Evolutionary conservation across 2,797 vertebrate species (phyloP), one percentile per base, ranked within the genome.

Genomic region (Pogoniulus pusillus): DNA sequence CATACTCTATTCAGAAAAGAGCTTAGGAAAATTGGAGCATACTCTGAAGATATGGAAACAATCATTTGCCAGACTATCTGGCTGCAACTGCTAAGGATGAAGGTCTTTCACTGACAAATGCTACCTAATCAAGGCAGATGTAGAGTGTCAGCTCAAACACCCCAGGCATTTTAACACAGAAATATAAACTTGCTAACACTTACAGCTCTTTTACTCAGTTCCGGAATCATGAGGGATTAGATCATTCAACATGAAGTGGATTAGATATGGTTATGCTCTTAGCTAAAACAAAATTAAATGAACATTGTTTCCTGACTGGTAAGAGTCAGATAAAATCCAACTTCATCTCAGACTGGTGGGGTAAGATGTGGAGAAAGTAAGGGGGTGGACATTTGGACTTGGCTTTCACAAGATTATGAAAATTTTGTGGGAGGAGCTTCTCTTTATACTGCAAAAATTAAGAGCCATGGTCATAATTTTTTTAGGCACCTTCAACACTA

Each of bases 141-240:
- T 43, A 82, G 43, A 63, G 20, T 17, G 35, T 65, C 69, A 91
- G 53, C 53, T 92, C 76, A 91, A 69, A 30, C 26, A 84, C 45
- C 19, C 19, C 17, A 82, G 72, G 26, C 43, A 53, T 80, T 92
- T 91, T 47, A 82, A 82, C 73, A 17, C 29, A 62, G 34, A 86
- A 64, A 59, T 30, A 73, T 3, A 49, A 83, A 80, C 26, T 82
- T 69, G 20, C 35, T 90, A 73, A 60, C 65, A 63, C 59, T 74
- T 69, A 57, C 19, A 71, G 82, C 18, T 89, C 59, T 90, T 78
- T 74, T 24, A 85, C 39, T 24, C 12, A 57, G 34, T 71, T 86
- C 39, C 59, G 81, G 91, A 90, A 75, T 47, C 78, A 87, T 37
- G 64, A 68, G 87, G 66, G 82, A 86, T 89, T 93, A 92, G 53